Evolutionary conservation across 2,888 invertebrate species (phyloP).

Genomic region (Maniola hyperantus): DNA sequence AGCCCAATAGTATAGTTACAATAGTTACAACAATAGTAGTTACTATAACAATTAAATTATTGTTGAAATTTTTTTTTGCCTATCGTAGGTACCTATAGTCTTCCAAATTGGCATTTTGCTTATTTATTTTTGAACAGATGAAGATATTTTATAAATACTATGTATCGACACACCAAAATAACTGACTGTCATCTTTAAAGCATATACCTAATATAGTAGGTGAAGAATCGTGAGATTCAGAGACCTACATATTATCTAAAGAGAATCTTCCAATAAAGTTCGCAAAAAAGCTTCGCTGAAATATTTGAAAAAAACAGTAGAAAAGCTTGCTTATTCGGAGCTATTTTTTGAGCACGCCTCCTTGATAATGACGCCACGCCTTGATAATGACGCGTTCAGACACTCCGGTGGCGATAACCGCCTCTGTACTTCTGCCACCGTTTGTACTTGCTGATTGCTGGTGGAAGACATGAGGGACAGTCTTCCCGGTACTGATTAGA

Average conservation of each 20-base stretch:
- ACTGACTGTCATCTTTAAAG: background rate
- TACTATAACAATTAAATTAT: no score
- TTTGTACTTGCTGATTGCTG: slow-evolving; percentile 99
- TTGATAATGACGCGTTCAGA: slow-evolving; percentile 97
- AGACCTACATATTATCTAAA: no score
- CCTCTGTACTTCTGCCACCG: slow-evolving; percentile 99
- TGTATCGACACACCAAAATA: background rate
- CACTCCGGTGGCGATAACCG: slow-evolving; percentile 99
- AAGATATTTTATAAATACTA: background rate
- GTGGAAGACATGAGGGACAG: slow-evolving; percentile 98
- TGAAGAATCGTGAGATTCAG: no score
- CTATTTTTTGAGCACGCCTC: slow-evolving; percentile 99
- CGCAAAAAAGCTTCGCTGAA: no score
- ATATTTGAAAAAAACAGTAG: slow-evolving; percentile 97
- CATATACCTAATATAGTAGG: no score
- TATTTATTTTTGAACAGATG: background rate
- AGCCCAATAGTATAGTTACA: no score
- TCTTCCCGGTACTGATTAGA: slow-evolving; percentile 97
- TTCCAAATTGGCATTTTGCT: background rate
- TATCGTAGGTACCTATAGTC: background rate
- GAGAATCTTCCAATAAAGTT: no score
- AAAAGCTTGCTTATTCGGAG: slow-evolving; percentile 96
- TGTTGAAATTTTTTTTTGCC: no score
- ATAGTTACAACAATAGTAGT: no score
- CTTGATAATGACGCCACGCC: slow-evolving; percentile 99